A percentile compares a stretch with the other conserved stretches of the same genome.
Conservation (phyloP, 2,797 vertebrate species). For the Hybognathus amarus region DNA sequence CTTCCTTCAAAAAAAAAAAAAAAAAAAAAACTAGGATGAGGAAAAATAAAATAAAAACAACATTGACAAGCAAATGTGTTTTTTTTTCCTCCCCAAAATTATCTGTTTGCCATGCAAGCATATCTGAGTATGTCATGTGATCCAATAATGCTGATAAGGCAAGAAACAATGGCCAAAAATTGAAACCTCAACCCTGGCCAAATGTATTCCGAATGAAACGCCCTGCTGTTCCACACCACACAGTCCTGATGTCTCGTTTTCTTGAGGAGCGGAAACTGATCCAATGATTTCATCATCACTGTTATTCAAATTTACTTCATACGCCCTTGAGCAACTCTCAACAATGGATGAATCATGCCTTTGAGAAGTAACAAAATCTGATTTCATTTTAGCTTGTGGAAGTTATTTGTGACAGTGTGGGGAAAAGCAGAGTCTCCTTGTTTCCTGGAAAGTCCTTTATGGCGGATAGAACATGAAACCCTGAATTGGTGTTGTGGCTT, state of each 20-base stretch:
- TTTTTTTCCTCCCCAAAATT: background rate
- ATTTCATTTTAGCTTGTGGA: conserved; percentile 19
- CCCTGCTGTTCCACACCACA: conserved; percentile 6
- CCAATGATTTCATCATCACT: conserved; percentile 22
- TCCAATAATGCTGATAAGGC: conserved; percentile 25
- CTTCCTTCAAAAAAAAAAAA: too few relatives aligned
- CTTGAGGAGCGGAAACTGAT: background rate
- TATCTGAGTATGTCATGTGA: background rate
- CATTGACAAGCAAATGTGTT: background rate
- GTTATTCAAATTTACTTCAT: conserved; percentile 27
- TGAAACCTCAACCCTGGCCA: background rate
- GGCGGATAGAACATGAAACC: background rate
- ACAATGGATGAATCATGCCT: conserved; percentile 43
- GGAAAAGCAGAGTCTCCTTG: background rate
- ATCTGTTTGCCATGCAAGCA: background rate
- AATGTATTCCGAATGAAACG: background rate
- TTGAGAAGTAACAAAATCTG: conserved; percentile 1
- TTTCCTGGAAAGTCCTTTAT: background rate
- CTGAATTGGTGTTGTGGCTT: background rate
- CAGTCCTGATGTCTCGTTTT: background rate
- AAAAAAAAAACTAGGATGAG: background rate
- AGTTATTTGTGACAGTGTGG: conserved; percentile 2
- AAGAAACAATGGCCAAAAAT: background rate
- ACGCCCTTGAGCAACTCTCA: conserved; percentile 33
- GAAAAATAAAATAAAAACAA: background rate